These are phyloP conservation scores for Protosalanx chinensis DNA, from an alignment of 2,797 vertebrate genomes.

Conservation along the genomic window DNA sequence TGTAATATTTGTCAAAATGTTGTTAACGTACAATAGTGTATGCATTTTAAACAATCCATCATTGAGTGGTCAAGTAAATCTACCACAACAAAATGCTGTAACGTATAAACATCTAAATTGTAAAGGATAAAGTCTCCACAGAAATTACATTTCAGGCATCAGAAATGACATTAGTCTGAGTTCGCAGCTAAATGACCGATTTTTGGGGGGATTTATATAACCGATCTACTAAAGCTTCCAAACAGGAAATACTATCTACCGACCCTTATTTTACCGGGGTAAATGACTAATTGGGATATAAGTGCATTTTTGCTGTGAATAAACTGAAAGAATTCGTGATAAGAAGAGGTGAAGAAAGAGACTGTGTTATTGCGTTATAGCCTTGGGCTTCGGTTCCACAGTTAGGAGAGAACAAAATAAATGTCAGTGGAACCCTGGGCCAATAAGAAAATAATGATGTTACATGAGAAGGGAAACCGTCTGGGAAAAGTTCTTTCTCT, in stretches of 20 bases:
- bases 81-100: not conserved
- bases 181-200: constrained; percentile 1
- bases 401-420: constrained; percentile 42
- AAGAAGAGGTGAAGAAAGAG: constrained; percentile 44
- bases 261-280: constrained; percentile 18
- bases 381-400: constrained; percentile 51
- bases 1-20: not conserved
- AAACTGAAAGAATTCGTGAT: constrained; percentile 43
- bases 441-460: constrained; percentile 52
- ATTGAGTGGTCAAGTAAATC: not conserved
- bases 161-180: constrained; percentile 7
- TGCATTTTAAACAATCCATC: constrained; percentile 1
- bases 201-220: constrained; percentile 20
- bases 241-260: constrained; percentile 2
- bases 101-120: not conserved
- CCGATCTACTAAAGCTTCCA: constrained; percentile 19
- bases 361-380: constrained; percentile 41
- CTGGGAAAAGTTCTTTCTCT: constrained; percentile 44
- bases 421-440: constrained; percentile 57
- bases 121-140: not conserved
- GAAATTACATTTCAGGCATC: constrained; percentile 5
- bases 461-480: constrained; percentile 46
- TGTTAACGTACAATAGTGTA: not conserved
- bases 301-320: constrained; percentile 33
- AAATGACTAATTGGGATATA: constrained; percentile 34